Evolutionary conservation across 2,888 invertebrate species (phyloP).

Genomic region (Acleris cristana): DNA sequence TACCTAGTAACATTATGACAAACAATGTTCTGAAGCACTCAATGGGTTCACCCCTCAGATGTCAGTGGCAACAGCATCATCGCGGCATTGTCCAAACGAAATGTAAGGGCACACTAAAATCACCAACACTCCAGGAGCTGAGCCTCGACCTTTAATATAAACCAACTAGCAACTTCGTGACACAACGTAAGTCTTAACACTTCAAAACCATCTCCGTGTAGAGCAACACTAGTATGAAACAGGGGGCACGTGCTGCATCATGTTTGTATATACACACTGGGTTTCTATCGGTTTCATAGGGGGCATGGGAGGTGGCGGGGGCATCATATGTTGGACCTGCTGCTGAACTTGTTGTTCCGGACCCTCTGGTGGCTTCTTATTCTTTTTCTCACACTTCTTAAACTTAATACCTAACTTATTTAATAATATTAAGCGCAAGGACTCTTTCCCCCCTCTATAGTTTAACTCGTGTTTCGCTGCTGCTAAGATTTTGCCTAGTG

Average conservation of each 20-base stretch:
- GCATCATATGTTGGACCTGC: conserved; percentile 50
- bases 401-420: conserved; percentile 79
- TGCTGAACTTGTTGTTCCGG: conserved; percentile 46
- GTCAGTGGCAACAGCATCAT: too few species aligned
- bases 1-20: too few species aligned
- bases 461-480: conserved; percentile 74
- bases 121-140: too few species aligned
- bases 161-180: too few species aligned
- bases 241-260: conserved; percentile 75
- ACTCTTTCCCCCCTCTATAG: conserved; percentile 74
- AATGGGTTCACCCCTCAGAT: too few species aligned
- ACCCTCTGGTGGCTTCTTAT: conserved; percentile 69
- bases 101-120: too few species aligned
- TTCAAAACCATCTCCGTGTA: background rate
- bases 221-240: conserved; percentile 63
- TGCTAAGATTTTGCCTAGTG: conserved; percentile 72
- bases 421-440: conserved; percentile 70
- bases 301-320: conserved; percentile 53
- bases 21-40: too few species aligned
- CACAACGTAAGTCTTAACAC: background rate
- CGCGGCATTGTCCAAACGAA: too few species aligned
- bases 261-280: conserved; percentile 72
- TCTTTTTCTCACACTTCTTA: conserved; percentile 78
- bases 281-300: conserved; percentile 66
- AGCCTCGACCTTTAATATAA: too few species aligned